phyloP scores from a whole-genome alignment of 2,113 vertebrate genomes.

The Pteropus alecto region DNA sequence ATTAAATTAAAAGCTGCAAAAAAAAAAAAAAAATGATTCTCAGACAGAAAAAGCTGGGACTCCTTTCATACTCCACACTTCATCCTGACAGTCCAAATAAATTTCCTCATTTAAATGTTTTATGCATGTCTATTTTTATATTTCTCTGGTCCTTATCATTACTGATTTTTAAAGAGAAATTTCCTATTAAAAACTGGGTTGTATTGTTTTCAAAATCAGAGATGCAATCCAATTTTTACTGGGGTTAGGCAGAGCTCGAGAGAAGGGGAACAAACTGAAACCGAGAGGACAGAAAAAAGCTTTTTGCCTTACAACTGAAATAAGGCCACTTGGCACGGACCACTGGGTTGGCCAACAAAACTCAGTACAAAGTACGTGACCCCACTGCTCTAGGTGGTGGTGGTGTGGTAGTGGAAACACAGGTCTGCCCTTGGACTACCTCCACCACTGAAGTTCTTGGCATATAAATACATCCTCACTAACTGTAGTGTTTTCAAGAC shows the following conservation, averaged over 20 bases:
- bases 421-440: background rate
- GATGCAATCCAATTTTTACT: background rate
- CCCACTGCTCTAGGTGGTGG: too few species aligned
- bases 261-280: background rate
- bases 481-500: background rate
- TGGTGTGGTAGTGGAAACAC: background rate
- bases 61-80: background rate
- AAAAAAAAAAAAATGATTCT: background rate
- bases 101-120: background rate
- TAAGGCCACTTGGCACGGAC: background rate
- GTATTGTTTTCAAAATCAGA: background rate
- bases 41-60: background rate
- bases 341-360: background rate
- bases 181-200: background rate
- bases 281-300: background rate
- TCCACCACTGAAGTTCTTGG: background rate
- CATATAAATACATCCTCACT: background rate
- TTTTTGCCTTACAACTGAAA: background rate
- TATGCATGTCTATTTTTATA: background rate
- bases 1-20: background rate
- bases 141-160: background rate
- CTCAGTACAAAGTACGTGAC: fast-evolving
- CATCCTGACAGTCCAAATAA: constrained; percentile 10
- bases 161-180: constrained; percentile 19
- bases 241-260: too few species aligned